A percentile compares a stretch with the other conserved stretches of the same genome.
Conservation (phyloP, 2,797 vertebrate genomes). For the Pelochelys cantorii region DNA sequence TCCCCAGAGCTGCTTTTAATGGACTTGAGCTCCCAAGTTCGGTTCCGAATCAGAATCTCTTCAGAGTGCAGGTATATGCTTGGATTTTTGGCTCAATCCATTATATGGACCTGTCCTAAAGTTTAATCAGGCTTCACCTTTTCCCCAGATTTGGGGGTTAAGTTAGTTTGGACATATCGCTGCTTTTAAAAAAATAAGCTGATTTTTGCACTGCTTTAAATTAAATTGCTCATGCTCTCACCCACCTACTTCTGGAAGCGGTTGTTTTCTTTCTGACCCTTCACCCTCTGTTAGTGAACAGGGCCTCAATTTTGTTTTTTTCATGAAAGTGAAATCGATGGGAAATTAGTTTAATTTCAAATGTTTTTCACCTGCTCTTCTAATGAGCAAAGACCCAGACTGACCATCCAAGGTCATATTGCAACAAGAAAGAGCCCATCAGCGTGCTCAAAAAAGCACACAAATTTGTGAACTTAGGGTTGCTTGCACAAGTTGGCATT, state of each 20-base stretch:
- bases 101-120: not conserved
- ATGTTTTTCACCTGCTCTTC: not conserved
- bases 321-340: not conserved
- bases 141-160: not conserved
- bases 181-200: not conserved
- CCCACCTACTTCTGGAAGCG: not conserved
- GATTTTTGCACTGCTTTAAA: not conserved
- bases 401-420: not conserved
- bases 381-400: not conserved
- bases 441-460: not conserved
- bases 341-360: not conserved
- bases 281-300: not conserved
- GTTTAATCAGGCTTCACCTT: not conserved
- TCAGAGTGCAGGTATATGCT: not conserved
- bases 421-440: not conserved
- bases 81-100: not conserved
- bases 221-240: not conserved
- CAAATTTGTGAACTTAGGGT: not conserved
- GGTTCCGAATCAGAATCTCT: not conserved
- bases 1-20: not conserved
- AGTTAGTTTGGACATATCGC: not conserved
- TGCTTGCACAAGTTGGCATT: not conserved
- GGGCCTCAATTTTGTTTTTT: not conserved
- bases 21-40: not conserved
- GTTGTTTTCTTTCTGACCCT: not conserved